Base-by-base conservation (phyloP, 35 echinoderm and acorn worm species). In the Acanthaster planci region DNA sequence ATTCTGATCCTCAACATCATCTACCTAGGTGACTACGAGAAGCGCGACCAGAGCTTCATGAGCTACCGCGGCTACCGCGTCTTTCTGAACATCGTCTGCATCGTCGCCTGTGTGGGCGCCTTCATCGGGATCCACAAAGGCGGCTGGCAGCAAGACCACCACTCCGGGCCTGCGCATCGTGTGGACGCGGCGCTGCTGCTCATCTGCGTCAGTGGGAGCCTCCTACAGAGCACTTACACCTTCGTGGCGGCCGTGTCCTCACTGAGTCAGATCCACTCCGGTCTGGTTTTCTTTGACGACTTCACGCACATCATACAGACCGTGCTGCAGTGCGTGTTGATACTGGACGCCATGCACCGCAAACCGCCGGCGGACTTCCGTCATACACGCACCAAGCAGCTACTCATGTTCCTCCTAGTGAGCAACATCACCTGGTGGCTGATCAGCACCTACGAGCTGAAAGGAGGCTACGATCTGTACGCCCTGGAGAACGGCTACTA, bases 1-100 rank as follows among this genome's bases (percentile, higher is more conserved):
- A 90, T 97, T 23, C 90, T 97, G 30, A 92, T 97, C 68, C 82
- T 97, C 38, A 97, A 97, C 78, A 97, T 97, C 54, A 92, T 97
- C 60, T 97, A 97, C 54, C 72, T 92, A 5, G 82, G 82, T 29
- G 87, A 97, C 67, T 80, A 82, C 26, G 86, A 86, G 51, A 97
- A 97, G 57, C 77, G 76, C 7, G 56, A 92, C 21, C 77, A 86
- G 75, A 92, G 90, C 54, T 97, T 97, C 83, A 87, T 81, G 37
- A 92, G 86, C 53, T 92, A 92, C 84, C 85, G 92, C 68, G 94
- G 94, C 57, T 97, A 92, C 76, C 86, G 94, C 44, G 87, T 92
- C 1, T 97, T 97, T 55, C 90, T 97, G 14, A 97, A 97, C 64
- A 67, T 97, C 10, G 84, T 97, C 15, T 97, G 84, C 29, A 92